Percentiles rank a stretch among this genome's conserved stretches.
These are phyloP conservation scores for Macrotus californicus DNA, from an alignment of 2,113 vertebrate genomes.

Conservation along the genomic window DNA sequence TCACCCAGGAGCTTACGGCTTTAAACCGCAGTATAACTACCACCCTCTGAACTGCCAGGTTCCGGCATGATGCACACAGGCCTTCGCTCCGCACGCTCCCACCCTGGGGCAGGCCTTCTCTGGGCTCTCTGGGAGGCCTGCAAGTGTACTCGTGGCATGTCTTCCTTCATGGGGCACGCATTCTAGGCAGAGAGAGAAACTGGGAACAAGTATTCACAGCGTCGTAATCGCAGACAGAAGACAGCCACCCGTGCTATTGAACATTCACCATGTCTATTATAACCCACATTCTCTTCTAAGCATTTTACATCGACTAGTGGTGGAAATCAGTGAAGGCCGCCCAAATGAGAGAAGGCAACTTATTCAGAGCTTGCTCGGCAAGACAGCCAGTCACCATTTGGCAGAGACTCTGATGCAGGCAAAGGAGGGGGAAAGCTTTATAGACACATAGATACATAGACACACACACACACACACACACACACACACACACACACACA, in stretches of 20 bases:
- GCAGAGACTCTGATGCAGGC: not conserved
- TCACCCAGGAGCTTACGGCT: not conserved
- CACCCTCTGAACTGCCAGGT: too few species aligned
- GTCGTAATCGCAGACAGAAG: not conserved
- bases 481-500: not conserved
- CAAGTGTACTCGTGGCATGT: not conserved
- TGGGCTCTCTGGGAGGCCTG: not conserved
- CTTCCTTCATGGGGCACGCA: not conserved
- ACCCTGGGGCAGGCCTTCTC: not conserved
- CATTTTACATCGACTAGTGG: not conserved
- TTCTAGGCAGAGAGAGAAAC: not conserved
- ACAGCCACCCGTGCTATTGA: not conserved
- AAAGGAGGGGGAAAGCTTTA: not conserved
- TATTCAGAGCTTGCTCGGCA: not conserved
- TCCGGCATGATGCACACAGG: not conserved
- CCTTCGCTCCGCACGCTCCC: rapidly evolving
- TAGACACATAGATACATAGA: too few species aligned
- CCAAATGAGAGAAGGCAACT: not conserved
- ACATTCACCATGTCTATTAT: not conserved
- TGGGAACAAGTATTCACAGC: not conserved
- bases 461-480: not conserved
- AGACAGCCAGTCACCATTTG: not conserved
- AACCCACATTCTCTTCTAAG: not conserved
- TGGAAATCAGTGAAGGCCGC: not conserved
- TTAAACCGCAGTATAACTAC: not conserved